These are phyloP conservation scores for Drosophila subpulchrella DNA, from an alignment of 1,140 invertebrate species.

Conservation along the genomic window DNA sequence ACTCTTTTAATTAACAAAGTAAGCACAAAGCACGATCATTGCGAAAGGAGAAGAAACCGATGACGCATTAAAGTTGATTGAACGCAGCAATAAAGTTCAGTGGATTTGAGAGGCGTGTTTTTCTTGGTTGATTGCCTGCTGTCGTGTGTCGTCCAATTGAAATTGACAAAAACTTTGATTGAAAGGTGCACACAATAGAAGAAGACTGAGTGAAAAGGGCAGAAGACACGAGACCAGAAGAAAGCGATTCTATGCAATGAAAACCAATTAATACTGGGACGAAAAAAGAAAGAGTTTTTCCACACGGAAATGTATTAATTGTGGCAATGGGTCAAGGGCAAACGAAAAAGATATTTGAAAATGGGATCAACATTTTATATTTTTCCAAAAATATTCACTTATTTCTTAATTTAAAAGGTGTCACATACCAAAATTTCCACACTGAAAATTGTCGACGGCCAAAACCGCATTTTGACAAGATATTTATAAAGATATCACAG, in stretches of 20 bases:
- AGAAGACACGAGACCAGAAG: constrained; percentile 7
- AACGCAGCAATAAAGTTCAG: constrained; percentile 21
- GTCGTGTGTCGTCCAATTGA: constrained; percentile 55
- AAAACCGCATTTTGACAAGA: constrained; percentile 7
- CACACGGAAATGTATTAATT: constrained; percentile 14
- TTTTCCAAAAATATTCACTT: not conserved
- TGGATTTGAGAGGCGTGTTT: constrained; percentile 42
- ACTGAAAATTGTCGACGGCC: constrained; percentile 8
- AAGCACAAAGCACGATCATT: constrained; percentile 14
- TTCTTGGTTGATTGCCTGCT: constrained; percentile 38
- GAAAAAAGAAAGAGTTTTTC: not conserved
- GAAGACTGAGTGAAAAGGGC: constrained; percentile 6
- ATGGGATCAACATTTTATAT: not conserved
- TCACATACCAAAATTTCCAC: constrained; percentile 23
- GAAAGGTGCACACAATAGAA: constrained; percentile 51
- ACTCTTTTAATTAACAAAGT: constrained; percentile 68
- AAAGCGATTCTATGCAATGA: constrained; percentile 19
- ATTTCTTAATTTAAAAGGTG: not conserved
- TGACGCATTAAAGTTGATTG: constrained; percentile 66
- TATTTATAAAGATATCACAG: not conserved
- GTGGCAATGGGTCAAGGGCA: not conserved
- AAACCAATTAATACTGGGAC: constrained; percentile 9
- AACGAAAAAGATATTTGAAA: not conserved
- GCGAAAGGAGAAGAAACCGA: constrained; percentile 4
- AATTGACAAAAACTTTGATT: constrained; percentile 68